Evolutionary conservation across 2,888 invertebrate genomes (phyloP), one percentile per base, ranked within the genome.

Genomic region (Agonum fuliginosum): DNA sequence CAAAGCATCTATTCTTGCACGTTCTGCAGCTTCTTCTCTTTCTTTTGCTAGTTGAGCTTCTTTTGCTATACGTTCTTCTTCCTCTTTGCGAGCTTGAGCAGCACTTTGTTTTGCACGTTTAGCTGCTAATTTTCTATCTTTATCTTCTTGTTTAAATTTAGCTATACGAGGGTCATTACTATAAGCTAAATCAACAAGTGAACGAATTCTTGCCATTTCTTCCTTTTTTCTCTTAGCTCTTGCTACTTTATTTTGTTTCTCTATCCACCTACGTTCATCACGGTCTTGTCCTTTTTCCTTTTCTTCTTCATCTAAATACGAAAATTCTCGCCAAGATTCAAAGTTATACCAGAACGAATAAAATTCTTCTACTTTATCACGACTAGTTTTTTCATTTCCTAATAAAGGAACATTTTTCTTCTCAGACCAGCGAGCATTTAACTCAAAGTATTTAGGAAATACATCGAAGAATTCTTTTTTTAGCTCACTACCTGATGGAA

Each of bases 331-430:
- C 99, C 99, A 99, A 0, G 99, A 98, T 81, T 98, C 97, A 87
- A 99, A 99, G 83, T 97, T 94, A 86, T 95, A 98, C 99, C 99
- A 99, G 87, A 98, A 99, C 12, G 94, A 93, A 86, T 99, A 99
- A 88, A 99, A 99, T 58, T 90, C 88, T 84, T 99, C 97, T 0
- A 99, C 98, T 83, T 95, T 92, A 80, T 94, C 93, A 72, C 97
- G 90, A 0, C 93, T 88, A 72, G 95, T 92, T 78, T 93, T 89
- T n/a, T 91, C 90, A 84, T 93, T 91, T 10, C 93, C 91, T 62
- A 99, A 88, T 78, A 91, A 87, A 71, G 99, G 99, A 41, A 97
- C 97, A 79, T 94, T 92, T 81, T 91, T 91, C 82, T 93, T 95
- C 81, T 94, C 95, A 0, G 98, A 98, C 98, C 98, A 99, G 70